phyloP scores from a whole-genome alignment of 37 sponge, comb jelly and placozoan genomes.

The Agelas oroides region DNA sequence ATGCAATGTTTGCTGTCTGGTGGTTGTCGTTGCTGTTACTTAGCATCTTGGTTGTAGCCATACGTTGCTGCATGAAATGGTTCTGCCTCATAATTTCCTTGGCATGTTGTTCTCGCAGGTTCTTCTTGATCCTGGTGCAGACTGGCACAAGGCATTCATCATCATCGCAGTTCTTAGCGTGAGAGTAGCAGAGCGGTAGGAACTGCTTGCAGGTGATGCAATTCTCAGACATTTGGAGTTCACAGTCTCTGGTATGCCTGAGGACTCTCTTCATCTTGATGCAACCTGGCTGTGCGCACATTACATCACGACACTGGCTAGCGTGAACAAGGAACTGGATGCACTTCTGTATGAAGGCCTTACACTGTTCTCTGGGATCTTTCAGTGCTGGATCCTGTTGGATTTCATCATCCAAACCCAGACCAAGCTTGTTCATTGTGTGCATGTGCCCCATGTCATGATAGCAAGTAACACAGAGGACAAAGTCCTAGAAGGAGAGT shows the following conservation, averaged over 20 bases:
- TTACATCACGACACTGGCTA: slow-evolving; percentile 77
- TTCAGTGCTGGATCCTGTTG: slow-evolving; percentile 1
- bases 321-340: slow-evolving; percentile 93
- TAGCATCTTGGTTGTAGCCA: no score
- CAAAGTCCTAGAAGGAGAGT: slow-evolving; percentile 95
- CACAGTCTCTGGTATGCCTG: slow-evolving; percentile 85
- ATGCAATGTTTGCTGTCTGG: not conserved
- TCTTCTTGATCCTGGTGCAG: slow-evolving; percentile 91
- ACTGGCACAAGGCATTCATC: slow-evolving; percentile 87
- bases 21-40: not conserved
- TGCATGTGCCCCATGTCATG: slow-evolving; percentile 81
- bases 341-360: slow-evolving; percentile 83
- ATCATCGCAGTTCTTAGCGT: slow-evolving; percentile 90
- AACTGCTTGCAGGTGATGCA: slow-evolving; percentile 94
- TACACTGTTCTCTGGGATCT: slow-evolving; percentile 50
- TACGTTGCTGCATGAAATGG: slow-evolving; percentile 56
- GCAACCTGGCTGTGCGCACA: slow-evolving; percentile 87
- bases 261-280: slow-evolving; percentile 94
- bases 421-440: slow-evolving; percentile 84
- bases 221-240: slow-evolving; percentile 59
- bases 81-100: slow-evolving; percentile 35
- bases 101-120: slow-evolving; percentile 54
- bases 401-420: slow-evolving; percentile 58
- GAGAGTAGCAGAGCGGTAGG: slow-evolving; percentile 83
- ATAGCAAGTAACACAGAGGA: slow-evolving; percentile 91